Percentiles rank a stretch among this genome's conserved stretches.
phyloP scores from a whole-genome alignment of 2,797 vertebrate genomes.

The Karalla daura region DNA sequence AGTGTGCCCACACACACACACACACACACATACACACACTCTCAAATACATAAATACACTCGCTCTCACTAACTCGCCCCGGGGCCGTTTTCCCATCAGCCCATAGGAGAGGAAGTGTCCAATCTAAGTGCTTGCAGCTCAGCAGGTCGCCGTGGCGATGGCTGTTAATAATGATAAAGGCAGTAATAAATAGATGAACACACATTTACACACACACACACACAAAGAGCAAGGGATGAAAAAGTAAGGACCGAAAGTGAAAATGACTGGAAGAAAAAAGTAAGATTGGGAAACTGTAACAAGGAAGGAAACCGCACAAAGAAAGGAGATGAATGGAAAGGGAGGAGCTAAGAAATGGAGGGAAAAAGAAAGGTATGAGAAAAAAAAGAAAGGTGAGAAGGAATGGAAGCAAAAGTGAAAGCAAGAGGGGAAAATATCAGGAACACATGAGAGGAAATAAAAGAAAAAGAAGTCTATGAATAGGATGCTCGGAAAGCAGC shows the following conservation, averaged over 20 bases:
- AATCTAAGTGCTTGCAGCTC: constrained; percentile 39
- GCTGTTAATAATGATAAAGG: constrained; percentile 66
- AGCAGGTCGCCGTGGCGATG: constrained; percentile 36
- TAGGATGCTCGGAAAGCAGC: neutral
- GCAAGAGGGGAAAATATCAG: neutral
- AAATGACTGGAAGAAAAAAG: no score
- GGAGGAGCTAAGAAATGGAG: no score
- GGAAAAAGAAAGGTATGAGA: neutral
- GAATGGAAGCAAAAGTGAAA: neutral
- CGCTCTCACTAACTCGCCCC: constrained; percentile 5
- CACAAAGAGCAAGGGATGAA: neutral
- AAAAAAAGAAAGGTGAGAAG: neutral
- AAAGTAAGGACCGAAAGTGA: neutral
- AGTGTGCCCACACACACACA: constrained; percentile 5
- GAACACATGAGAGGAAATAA: neutral
- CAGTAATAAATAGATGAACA: constrained; percentile 56
- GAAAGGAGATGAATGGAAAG: neutral
- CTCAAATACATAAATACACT: neutral
- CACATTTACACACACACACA: constrained; percentile 1
- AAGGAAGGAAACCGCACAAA: no score
- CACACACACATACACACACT: constrained; percentile 10
- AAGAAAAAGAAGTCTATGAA: neutral
- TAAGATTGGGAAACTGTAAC: no score
- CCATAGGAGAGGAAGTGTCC: constrained; percentile 60
- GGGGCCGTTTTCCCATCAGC: constrained; percentile 61